Evolutionary conservation across 2,797 vertebrate genomes (phyloP).

Genomic region (Anolis apletophallus): DNA sequence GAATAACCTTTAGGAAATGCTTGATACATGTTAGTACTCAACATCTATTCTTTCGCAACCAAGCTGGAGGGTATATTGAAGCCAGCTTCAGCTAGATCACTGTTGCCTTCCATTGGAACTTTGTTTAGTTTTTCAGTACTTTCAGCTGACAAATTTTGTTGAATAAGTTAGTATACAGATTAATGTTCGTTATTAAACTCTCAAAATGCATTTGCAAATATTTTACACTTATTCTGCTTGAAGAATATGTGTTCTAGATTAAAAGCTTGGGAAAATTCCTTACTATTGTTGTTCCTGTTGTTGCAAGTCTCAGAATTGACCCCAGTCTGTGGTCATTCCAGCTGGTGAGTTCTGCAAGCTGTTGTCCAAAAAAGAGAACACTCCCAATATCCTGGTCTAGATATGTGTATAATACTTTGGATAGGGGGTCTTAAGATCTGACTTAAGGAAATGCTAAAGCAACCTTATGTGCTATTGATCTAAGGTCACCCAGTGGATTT

Average conservation of each 20-base stretch:
- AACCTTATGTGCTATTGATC: too few species aligned
- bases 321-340: too few species aligned
- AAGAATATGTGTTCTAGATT: not conserved
- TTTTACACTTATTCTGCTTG: not conserved
- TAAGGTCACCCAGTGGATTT: too few species aligned
- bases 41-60: constrained; percentile 9
- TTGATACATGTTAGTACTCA: constrained; percentile 22
- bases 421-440: too few species aligned
- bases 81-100: constrained; percentile 6
- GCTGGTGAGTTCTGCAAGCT: too few species aligned
- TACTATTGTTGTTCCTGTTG: too few species aligned
- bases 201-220: not conserved
- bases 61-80: not conserved
- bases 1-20: constrained; percentile 29
- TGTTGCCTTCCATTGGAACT: not conserved
- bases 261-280: too few species aligned
- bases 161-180: not conserved
- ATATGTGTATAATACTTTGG: not conserved
- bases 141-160: not conserved
- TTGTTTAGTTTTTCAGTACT: constrained; percentile 19
- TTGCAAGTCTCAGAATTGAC: too few species aligned
- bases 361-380: too few species aligned
- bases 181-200: not conserved
- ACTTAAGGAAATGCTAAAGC: too few species aligned
- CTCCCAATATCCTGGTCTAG: not conserved